These are phyloP conservation scores for Myopa tessellatipennis DNA, from an alignment of 2,888 invertebrate species.

Conservation along the genomic window DNA sequence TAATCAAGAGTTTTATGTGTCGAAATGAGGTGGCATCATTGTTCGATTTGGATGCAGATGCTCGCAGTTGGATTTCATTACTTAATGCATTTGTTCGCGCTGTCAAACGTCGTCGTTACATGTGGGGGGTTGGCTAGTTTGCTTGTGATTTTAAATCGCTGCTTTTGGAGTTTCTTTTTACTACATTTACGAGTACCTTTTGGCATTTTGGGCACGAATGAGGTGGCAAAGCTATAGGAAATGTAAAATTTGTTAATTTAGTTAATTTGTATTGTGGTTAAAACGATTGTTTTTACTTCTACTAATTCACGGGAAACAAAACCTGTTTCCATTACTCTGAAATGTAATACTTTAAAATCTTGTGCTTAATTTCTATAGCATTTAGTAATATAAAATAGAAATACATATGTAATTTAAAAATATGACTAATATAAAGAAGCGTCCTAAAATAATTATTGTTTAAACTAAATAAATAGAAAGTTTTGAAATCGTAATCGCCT, in stretches of 20 bases:
- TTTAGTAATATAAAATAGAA: neutral
- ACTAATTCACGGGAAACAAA: no score
- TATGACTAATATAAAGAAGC: neutral
- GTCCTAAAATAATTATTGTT: neutral
- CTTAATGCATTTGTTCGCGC: neutral
- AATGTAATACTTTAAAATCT: no score
- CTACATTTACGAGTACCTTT: neutral
- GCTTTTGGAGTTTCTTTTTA: neutral
- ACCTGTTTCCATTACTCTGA: no score
- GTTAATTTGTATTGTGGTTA: neutral
- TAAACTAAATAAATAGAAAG: constrained; percentile 31
- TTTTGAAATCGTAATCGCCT: constrained; percentile 5
- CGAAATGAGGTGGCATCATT: constrained; percentile 20
- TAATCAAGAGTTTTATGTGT: no score
- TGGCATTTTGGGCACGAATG: constrained; percentile 17
- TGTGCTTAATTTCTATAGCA: neutral
- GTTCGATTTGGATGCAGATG: neutral
- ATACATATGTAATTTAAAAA: neutral
- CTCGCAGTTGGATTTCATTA: neutral
- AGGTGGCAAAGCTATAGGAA: neutral
- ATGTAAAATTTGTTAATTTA: neutral
- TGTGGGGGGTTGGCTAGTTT: no score
- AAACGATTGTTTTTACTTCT: neutral
- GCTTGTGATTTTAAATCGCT: neutral
- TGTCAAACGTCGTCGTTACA: constrained; percentile 1